Evolutionary conservation across 2,888 invertebrate genomes (phyloP).

Genomic region (Halictus ligatus): DNA sequence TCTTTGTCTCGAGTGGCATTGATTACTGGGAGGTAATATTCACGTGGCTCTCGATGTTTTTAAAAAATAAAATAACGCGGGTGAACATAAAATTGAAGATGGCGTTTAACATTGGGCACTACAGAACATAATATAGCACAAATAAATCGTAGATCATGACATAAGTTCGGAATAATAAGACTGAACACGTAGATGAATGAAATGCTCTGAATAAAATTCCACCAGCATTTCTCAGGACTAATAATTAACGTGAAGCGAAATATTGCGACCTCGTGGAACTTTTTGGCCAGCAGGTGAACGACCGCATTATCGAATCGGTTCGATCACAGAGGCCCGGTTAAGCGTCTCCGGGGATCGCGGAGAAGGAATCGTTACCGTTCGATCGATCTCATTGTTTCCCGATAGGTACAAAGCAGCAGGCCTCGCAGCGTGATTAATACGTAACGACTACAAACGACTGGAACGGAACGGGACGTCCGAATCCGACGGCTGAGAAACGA

Average conservation of each 20-base stretch:
- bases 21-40: not conserved
- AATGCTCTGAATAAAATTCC: no score
- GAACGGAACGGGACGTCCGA: conserved; percentile 40
- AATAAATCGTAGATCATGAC: no score
- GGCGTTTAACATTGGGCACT: no score
- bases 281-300: not conserved
- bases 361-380: conserved; percentile 5
- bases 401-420: conserved; percentile 20
- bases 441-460: conserved; percentile 41
- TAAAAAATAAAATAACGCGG: no score
- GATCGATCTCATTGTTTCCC: conserved; percentile 15
- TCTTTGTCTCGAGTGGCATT: not conserved
- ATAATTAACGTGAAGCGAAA: not conserved
- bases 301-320: not conserved
- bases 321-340: not conserved
- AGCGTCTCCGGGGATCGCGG: not conserved
- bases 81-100: no score
- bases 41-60: no score
- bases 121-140: no score
- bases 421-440: conserved; percentile 46
- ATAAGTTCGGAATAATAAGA: no score
- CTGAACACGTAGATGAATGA: no score
- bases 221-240: no score
- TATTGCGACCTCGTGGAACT: not conserved
- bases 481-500: conserved; percentile 51